phyloP scores from a whole-genome alignment of 2,113 vertebrate species.

The Pholis gunnellus region DNA sequence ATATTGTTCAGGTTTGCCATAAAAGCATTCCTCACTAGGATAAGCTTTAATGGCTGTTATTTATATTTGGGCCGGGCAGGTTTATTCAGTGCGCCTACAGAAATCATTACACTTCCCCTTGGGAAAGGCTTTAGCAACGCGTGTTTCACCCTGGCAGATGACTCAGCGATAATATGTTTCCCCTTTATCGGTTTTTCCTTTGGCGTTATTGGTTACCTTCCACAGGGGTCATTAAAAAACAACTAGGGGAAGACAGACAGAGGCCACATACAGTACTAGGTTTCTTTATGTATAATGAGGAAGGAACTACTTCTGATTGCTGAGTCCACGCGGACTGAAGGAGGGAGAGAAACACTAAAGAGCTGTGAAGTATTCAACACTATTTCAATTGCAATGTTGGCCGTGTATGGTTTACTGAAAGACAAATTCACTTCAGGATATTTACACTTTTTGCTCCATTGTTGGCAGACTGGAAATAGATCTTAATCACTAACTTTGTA shows the following conservation, averaged over 20 bases:
- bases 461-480: not conserved
- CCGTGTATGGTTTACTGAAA: not conserved
- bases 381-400: not conserved
- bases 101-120: conserved; percentile 70
- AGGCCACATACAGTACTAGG: not conserved
- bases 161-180: conserved; percentile 70
- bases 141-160: conserved; percentile 57
- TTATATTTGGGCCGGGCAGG: conserved; percentile 72
- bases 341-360: not conserved
- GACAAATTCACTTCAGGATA: not conserved
- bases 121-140: conserved; percentile 31
- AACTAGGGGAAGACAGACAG: conserved; percentile 35
- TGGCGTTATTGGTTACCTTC: conserved; percentile 63
- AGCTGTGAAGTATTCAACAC: conserved; percentile 33
- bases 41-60: conserved; percentile 72
- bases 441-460: conserved; percentile 4
- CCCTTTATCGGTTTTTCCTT: conserved; percentile 59
- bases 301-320: conserved; percentile 37
- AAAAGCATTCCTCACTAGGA: conserved; percentile 64
- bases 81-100: conserved; percentile 69
- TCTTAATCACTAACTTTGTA: not conserved
- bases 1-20: conserved; percentile 70
- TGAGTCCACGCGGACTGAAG: conserved; percentile 18
- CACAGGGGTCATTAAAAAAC: conserved; percentile 66
- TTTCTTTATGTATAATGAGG: conserved; percentile 30